Evolutionary conservation across 2,797 vertebrate species (phyloP).

Genomic region (Myotis pilosus): DNA sequence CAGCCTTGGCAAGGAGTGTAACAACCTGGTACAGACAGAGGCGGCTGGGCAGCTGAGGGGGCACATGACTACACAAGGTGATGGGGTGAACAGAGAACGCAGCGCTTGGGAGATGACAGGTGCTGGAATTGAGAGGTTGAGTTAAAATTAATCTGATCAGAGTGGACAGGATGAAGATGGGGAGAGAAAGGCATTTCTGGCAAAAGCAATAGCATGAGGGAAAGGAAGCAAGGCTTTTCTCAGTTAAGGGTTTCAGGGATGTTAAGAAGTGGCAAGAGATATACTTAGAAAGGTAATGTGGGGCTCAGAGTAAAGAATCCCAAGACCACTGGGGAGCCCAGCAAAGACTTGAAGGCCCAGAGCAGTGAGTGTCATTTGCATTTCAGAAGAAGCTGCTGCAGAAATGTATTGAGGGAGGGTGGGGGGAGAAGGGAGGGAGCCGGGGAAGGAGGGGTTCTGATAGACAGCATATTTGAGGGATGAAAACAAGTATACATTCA

Average conservation of each 20-base stretch:
- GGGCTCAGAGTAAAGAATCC: neutral
- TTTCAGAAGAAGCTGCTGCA: neutral
- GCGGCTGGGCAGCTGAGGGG: neutral
- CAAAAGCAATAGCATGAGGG: neutral
- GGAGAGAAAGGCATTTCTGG: neutral
- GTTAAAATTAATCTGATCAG: neutral
- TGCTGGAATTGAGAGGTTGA: neutral
- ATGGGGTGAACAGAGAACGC: accelerated
- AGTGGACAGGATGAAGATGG: neutral
- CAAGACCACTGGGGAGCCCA: neutral
- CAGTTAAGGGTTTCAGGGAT: neutral
- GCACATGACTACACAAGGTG: accelerated
- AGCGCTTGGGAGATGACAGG: neutral
- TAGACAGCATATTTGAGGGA: neutral
- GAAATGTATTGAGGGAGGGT: neutral
- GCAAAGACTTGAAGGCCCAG: neutral
- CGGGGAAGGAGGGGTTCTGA: neutral
- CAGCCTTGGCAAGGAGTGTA: neutral
- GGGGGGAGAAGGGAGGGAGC: no score
- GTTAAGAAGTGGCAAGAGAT: neutral
- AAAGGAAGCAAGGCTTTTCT: neutral
- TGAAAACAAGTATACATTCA: neutral
- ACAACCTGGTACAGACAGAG: neutral
- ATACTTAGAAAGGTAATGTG: neutral
- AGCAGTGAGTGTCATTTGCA: neutral